Conservation (phyloP, 2,113 vertebrate species). For the Motacilla alba region DNA sequence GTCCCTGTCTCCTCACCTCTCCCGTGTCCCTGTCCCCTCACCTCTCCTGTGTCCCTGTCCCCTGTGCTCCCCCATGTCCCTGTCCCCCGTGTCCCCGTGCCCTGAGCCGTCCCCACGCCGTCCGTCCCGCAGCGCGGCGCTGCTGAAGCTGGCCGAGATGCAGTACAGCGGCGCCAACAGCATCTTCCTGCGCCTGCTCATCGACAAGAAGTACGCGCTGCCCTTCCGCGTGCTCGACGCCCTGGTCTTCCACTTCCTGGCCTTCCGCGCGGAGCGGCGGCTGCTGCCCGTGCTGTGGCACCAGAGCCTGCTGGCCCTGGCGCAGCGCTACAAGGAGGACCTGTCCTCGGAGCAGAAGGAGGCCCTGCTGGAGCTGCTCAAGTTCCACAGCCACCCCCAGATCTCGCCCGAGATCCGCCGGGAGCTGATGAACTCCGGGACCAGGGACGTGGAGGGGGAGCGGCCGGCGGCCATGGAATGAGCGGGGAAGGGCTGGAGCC, state of each 20-base stretch:
- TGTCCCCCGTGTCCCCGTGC: not conserved
- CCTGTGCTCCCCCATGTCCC: too few species aligned
- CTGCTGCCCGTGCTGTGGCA: conserved; percentile 95
- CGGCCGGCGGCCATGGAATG: conserved; percentile 69
- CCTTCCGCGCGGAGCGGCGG: conserved; percentile 85
- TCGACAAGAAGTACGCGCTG: conserved; percentile 97
- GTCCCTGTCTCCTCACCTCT: not conserved
- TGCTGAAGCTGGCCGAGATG: conserved; percentile 97
- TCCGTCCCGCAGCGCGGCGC: conserved; percentile 79
- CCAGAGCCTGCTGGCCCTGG: conserved; percentile 90
- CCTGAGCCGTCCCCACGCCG: not conserved
- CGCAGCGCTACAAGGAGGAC: conserved; percentile 95
- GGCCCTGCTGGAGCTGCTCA: conserved; percentile 88
- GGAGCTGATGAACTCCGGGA: conserved; percentile 84
- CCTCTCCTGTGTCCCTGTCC: not conserved
- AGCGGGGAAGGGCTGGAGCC: not conserved
- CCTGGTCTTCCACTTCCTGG: conserved; percentile 93
- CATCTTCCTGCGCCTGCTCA: conserved; percentile 92
- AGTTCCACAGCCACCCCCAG: conserved; percentile 83
- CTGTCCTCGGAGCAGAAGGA: conserved; percentile 90
- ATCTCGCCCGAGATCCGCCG: conserved; percentile 86
- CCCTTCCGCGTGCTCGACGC: conserved; percentile 97
- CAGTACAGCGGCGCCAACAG: conserved; percentile 95
- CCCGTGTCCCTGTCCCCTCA: not conserved
- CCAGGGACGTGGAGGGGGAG: conserved; percentile 82